phyloP scores from a whole-genome alignment of 2,797 vertebrate species.

The Gymnoscopelus braueri region DNA sequence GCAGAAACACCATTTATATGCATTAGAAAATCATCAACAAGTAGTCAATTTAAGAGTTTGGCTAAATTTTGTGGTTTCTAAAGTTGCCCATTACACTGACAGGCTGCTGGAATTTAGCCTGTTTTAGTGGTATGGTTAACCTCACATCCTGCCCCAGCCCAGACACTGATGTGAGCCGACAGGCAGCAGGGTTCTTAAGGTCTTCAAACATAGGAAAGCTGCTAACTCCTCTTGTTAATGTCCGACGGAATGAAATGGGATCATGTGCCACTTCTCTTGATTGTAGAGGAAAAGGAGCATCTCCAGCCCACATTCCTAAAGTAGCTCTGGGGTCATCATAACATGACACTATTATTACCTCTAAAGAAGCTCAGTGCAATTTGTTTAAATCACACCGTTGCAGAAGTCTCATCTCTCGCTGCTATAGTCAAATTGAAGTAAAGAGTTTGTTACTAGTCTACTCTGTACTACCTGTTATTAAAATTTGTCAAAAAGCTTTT shows the following conservation, averaged over 20 bases:
- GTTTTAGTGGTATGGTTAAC: conserved; percentile 46
- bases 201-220: conserved; percentile 29
- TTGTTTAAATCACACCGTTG: conserved; percentile 28
- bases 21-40: neutral
- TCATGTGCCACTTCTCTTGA: conserved; percentile 20
- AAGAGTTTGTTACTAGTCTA: conserved; percentile 22
- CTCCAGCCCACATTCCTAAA: conserved; percentile 20
- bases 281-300: neutral
- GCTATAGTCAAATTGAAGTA: conserved; percentile 7
- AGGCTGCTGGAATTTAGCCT: conserved; percentile 46
- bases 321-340: conserved; percentile 24
- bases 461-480: neutral
- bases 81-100: conserved; percentile 49
- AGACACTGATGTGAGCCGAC: conserved; percentile 53
- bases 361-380: conserved; percentile 17
- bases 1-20: neutral
- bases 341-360: conserved; percentile 22
- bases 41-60: conserved; percentile 8
- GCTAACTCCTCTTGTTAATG: neutral
- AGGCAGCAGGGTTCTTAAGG: conserved; percentile 43
- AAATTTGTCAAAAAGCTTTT: too few relatives aligned
- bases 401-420: conserved; percentile 34
- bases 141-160: conserved; percentile 54
- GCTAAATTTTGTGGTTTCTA: conserved; percentile 47
- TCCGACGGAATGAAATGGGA: conserved; percentile 31